Evolutionary conservation across 2,888 invertebrate species (phyloP).

Genomic region (Harpagoxenus sublaevis): DNA sequence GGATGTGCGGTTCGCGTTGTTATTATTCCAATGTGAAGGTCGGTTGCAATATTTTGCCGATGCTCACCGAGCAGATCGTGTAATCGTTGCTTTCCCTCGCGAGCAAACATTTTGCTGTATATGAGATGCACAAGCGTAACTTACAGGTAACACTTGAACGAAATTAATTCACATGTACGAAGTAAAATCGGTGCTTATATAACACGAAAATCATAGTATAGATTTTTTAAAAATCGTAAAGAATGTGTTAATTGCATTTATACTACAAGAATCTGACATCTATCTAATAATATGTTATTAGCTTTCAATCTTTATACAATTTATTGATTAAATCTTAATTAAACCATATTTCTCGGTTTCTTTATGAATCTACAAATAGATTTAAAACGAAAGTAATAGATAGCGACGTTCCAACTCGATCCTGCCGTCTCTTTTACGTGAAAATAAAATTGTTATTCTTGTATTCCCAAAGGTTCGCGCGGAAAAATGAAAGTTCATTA

Average conservation of each 20-base stretch:
- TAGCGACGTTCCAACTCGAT: slow-evolving; percentile 43
- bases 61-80: slow-evolving; percentile 20
- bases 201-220: background rate
- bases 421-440: slow-evolving; percentile 50
- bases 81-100: slow-evolving; percentile 23
- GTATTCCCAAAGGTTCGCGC: slow-evolving; percentile 70
- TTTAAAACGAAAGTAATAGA: slow-evolving; percentile 42
- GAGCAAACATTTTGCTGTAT: background rate
- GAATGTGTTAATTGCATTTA: background rate
- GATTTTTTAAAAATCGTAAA: background rate
- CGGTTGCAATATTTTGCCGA: slow-evolving; percentile 51
- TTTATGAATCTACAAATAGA: slow-evolving; percentile 39
- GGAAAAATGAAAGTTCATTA: slow-evolving; percentile 73
- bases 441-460: slow-evolving; percentile 70
- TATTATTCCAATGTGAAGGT: slow-evolving; percentile 61
- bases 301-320: background rate
- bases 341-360: slow-evolving; percentile 27
- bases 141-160: background rate
- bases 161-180: background rate
- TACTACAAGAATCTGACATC: background rate
- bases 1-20: slow-evolving; percentile 64
- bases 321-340: slow-evolving; percentile 20
- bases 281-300: background rate
- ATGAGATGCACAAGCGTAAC: background rate
- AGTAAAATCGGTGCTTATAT: background rate